Evolutionary conservation across 2,888 invertebrate genomes (phyloP), one percentile per base, ranked within the genome.

Genomic region (Heliconius erato): DNA sequence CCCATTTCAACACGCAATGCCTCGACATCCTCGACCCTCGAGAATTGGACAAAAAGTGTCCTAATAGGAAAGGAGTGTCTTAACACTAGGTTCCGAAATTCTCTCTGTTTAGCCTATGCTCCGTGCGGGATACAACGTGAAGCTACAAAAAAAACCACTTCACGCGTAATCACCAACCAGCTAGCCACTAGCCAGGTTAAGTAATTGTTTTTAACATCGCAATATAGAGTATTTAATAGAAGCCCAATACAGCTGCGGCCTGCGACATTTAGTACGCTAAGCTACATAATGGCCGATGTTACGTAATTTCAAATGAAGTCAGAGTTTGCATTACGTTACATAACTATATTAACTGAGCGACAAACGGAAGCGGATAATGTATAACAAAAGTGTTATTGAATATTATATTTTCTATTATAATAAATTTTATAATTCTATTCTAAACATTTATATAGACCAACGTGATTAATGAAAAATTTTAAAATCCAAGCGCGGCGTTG

Each of bases 271-370:
- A 82, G 91, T 90, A 89, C 89, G 89, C 89, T 87, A 87, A 85
- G 89, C 91, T 89, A 91, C 90, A 91, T 91, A 92, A 91, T 91
- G 89, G 89, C 83, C 82, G 74, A 79, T 69, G 88, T 94, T 94
- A 92, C 88, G 89, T 93, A 93, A 93, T 86, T 83, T 84, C 85
- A 88, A 90, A 90, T 89, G 89, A 90, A 93, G 91, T 91, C 90
- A 89, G 88, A 91, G 91, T 91, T 91, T 90, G 90, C 89, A 88
- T 90, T 90, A 86, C 86, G 84, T 94, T 93, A 91, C 87, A 87
- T 91, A 94, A 93, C 84, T 82, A 81, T 74, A 83, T 85, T 88
- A 87, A 85, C 86, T 87, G 88, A 91, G 91, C 88, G 88, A 92
- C 87, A 85, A 91, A 91, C 89, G 89, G 78, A 71, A 83, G 85